Percentiles rank a stretch among this genome's conserved stretches.
These are phyloP conservation scores for Fistularia commersonii DNA, from an alignment of 2,797 vertebrate species.

Conservation along the genomic window DNA sequence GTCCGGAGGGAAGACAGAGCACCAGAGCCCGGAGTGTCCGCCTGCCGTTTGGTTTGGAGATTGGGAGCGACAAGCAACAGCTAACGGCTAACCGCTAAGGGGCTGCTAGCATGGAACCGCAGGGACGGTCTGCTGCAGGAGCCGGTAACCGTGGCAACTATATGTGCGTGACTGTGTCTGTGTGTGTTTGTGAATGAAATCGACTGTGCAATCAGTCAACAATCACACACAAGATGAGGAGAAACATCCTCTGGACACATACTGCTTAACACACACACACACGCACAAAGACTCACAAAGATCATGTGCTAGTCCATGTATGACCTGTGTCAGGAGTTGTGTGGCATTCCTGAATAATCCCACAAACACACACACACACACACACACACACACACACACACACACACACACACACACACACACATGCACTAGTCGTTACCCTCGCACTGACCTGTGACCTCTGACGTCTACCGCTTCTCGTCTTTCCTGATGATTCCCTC, in stretches of 20 bases:
- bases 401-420: constrained; percentile 1
- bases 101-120: constrained; percentile 12
- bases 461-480: too few species aligned
- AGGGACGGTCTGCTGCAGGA: background rate
- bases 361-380: background rate
- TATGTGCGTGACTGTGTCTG: constrained; percentile 1
- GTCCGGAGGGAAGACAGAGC: constrained; percentile 7
- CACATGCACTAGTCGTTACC: background rate
- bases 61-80: constrained; percentile 3
- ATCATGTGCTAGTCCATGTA: too few species aligned
- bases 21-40: constrained; percentile 4
- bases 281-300: too few species aligned
- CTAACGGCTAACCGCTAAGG: background rate
- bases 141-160: constrained; percentile 20
- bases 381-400: background rate
- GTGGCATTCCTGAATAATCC: too few species aligned
- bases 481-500: too few species aligned
- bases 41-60: background rate
- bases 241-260: constrained; percentile 33
- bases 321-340: too few species aligned
- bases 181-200: constrained; percentile 1
- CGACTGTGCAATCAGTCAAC: constrained; percentile 14
- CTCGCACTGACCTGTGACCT: too few species aligned
- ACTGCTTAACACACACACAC: constrained; percentile 1
- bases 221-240: constrained; percentile 9